phyloP scores from a whole-genome alignment of 2,113 vertebrate species.

The Eurystomus gularis region DNA sequence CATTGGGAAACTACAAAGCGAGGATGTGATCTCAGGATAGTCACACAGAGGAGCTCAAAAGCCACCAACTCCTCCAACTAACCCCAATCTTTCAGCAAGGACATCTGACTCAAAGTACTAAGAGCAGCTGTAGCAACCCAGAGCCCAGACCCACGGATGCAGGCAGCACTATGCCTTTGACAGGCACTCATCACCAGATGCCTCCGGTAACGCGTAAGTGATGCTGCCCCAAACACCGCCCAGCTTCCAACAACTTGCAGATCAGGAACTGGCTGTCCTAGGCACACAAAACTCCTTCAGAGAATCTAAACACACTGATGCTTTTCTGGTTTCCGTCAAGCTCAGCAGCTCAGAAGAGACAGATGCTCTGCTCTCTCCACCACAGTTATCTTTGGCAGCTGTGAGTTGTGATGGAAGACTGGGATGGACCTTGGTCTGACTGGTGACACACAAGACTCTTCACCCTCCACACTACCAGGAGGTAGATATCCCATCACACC shows the following conservation, averaged over 20 bases:
- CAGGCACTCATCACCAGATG: not conserved
- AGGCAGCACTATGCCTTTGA: fast-evolving
- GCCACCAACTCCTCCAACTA: not conserved
- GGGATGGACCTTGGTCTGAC: not conserved
- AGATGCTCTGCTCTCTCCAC: not conserved
- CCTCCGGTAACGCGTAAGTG: fast-evolving
- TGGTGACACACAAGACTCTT: not conserved
- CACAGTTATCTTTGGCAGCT: not conserved
- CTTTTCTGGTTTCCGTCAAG: not conserved
- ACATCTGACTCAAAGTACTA: not conserved
- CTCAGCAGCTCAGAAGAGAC: not conserved
- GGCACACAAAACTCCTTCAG: not conserved
- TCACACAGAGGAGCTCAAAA: not conserved
- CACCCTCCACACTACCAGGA: not conserved
- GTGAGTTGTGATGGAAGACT: fast-evolving
- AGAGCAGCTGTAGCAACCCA: not conserved
- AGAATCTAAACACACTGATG: not conserved
- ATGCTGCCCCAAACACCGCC: not conserved
- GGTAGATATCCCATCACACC: fast-evolving
- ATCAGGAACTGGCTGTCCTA: fast-evolving
- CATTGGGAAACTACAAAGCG: not conserved
- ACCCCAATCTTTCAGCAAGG: not conserved
- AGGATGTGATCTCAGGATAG: not conserved
- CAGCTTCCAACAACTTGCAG: not conserved
- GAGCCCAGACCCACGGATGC: not conserved